Evolutionary conservation across 1,140 invertebrate species (phyloP).

Genomic region (Philaenus spumarius): DNA sequence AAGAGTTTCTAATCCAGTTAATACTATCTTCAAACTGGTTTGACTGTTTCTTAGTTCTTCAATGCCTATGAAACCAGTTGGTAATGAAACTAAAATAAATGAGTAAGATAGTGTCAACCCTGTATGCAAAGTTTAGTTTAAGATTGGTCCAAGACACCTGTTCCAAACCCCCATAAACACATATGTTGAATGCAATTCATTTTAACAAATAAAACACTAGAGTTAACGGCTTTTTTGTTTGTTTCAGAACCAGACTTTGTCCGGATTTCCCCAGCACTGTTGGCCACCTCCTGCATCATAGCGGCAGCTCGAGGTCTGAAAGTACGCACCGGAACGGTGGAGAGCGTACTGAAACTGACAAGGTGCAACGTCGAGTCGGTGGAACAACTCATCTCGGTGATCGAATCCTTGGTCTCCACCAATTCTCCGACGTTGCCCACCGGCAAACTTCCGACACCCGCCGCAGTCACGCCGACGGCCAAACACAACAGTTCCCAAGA

Average conservation of each 20-base stretch:
- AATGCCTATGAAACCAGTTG: no score
- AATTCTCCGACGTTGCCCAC: not conserved
- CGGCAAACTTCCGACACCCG: not conserved
- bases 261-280: not conserved
- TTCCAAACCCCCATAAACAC: no score
- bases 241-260: conserved; percentile 4
- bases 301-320: conserved; percentile 6
- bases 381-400: not conserved
- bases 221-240: not conserved
- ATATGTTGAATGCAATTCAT: no score
- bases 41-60: no score
- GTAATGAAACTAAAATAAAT: no score
- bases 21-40: no score
- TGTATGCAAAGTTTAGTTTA: no score
- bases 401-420: not conserved
- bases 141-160: no score
- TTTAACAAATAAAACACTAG: no score
- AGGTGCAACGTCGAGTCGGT: not conserved
- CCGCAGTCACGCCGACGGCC: not conserved
- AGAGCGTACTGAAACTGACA: not conserved
- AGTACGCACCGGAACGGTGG: not conserved
- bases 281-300: not conserved
- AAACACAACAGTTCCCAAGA: not conserved
- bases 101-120: no score
- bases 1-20: no score